Evolutionary conservation across 2,888 invertebrate species (phyloP).

Genomic region (Drosophila mayaguana): DNA sequence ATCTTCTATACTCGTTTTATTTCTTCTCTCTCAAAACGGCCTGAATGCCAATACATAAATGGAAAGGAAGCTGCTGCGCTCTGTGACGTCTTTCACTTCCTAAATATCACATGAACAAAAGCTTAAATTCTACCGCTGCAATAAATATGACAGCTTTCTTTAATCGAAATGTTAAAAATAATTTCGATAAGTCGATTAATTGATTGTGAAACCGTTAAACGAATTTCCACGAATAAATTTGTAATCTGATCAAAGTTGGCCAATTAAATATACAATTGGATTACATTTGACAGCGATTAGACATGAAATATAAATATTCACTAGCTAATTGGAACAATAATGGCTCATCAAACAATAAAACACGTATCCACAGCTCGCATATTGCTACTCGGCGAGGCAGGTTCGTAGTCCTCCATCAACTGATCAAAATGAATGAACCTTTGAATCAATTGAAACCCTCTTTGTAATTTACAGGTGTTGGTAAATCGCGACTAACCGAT

Average conservation of each 20-base stretch:
- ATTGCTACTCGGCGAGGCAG: constrained; percentile 59
- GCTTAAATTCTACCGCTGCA: background rate
- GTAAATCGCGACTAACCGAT: constrained; percentile 57
- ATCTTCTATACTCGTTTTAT: constrained; percentile 33
- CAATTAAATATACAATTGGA: background rate
- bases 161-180: background rate
- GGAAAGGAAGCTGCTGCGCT: background rate
- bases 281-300: constrained; percentile 11
- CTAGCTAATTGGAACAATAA: constrained; percentile 14
- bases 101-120: background rate
- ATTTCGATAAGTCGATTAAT: background rate
- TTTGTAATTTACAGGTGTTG: constrained; percentile 50
- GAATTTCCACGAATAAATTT: constrained; percentile 1
- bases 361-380: constrained; percentile 61
- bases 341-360: constrained; percentile 30
- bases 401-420: constrained; percentile 13
- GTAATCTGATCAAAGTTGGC: constrained; percentile 17
- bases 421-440: too few relatives aligned
- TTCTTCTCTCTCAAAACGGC: background rate
- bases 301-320: constrained; percentile 3
- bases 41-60: background rate
- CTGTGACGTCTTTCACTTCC: background rate
- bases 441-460: too few relatives aligned
- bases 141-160: background rate
- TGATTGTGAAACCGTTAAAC: constrained; percentile 15